Conservation (phyloP, 2,113 vertebrate species). For the Phalacrocorax carbo region DNA sequence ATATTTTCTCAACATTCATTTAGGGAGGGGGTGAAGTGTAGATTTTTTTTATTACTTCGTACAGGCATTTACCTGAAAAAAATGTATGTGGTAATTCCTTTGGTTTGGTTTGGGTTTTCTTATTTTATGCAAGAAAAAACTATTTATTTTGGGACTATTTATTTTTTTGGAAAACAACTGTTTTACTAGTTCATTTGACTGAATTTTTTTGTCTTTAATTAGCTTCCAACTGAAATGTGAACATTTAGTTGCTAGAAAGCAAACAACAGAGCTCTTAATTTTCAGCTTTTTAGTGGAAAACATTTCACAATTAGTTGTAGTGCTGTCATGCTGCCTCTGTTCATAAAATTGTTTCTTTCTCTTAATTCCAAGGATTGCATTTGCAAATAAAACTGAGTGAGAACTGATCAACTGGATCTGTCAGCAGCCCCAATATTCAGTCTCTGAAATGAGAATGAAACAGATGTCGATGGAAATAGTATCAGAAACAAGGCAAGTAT, state of each 20-base stretch:
- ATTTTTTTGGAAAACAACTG: not conserved
- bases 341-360: slow-evolving; percentile 35
- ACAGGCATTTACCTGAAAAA: not conserved
- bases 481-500: not conserved
- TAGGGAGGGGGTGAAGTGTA: not conserved
- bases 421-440: not conserved
- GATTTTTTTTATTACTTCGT: not conserved
- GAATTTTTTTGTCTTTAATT: slow-evolving; percentile 2
- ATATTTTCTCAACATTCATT: not conserved
- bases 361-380: slow-evolving; percentile 18
- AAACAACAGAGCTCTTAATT: slow-evolving; percentile 41
- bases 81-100: not conserved
- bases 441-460: not conserved
- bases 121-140: not conserved
- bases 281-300: slow-evolving; percentile 38
- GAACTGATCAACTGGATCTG: not conserved
- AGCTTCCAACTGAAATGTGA: slow-evolving; percentile 24
- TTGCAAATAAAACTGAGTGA: slow-evolving; percentile 23
- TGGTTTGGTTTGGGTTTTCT: not conserved
- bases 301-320: slow-evolving; percentile 19
- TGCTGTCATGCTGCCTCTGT: slow-evolving; percentile 15
- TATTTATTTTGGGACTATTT: not conserved
- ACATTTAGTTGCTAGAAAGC: slow-evolving; percentile 22
- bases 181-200: not conserved
- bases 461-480: not conserved